These are phyloP conservation scores for Arizona elegans DNA, from an alignment of 2,113 vertebrate species.

Conservation along the genomic window DNA sequence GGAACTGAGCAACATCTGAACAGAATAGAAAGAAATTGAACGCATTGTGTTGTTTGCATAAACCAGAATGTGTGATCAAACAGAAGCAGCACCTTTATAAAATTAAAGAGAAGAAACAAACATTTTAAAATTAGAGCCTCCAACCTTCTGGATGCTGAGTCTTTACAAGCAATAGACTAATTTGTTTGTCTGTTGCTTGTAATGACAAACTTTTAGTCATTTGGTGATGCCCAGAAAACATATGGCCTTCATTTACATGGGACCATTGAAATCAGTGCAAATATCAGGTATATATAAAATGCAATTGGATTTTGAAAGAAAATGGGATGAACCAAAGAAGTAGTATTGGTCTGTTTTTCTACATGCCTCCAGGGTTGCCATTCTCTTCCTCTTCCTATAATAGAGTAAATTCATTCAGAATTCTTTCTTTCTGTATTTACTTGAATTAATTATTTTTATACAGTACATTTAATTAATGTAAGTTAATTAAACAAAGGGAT, in stretches of 20 bases:
- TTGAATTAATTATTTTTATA: background rate
- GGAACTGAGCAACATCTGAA: constrained; percentile 57
- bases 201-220: background rate
- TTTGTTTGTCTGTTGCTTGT: background rate
- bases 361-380: background rate
- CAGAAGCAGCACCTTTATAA: constrained; percentile 16
- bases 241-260: background rate
- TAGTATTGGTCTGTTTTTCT: background rate
- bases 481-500: too few species aligned
- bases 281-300: background rate
- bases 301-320: background rate
- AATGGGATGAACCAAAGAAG: background rate
- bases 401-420: background rate
- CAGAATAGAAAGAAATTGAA: background rate
- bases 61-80: constrained; percentile 33
- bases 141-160: background rate
- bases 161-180: background rate
- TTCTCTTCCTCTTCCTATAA: background rate
- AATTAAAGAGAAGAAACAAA: background rate
- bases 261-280: background rate
- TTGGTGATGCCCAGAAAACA: background rate
- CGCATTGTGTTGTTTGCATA: background rate
- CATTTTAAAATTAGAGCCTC: background rate
- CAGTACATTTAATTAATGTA: background rate
- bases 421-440: background rate